Base-by-base conservation (phyloP, 2,113 vertebrate genomes). In the Callorhinus ursinus region DNA sequence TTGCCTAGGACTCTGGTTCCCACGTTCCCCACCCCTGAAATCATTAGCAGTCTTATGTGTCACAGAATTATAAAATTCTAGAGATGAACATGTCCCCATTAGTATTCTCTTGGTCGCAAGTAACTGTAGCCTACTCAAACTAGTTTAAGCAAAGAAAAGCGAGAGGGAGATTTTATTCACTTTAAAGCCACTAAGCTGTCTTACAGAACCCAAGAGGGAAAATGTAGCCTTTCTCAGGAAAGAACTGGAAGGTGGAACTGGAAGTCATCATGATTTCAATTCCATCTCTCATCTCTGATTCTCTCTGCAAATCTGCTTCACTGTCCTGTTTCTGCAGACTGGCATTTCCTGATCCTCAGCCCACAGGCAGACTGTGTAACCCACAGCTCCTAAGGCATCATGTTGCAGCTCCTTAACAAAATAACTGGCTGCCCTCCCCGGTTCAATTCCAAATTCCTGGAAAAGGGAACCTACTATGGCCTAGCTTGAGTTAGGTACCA, bases 141-240 rank as follows among this genome's bases (percentile, higher is more conserved):
- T 67, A 77, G 18, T 24, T 86, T 77, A 82, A 87, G 16, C 31
- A 76, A 65, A 95, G 51, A 77, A 90, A 26, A 5, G 19, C 6
- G 1, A 33, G 21, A 12, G 10, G 19, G 4, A 2, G 5, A 55
- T 15, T 87, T 94, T 90, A 14, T 81, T 92, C 59, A 42, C 61
- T 95, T 88, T 74, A 93, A 95, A 67, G 11, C 5, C 15, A 53
- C 24, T 65, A 74, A 51, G 15, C 39, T 77, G 31, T 67, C 61
- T 71, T 63, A 81, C 14, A 83, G 63, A 91, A 89, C 11, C 39
- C 22, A 87, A 79, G 49, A 91, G 36, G 59, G 90, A 97, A 28
- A 72, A 91, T n/a, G 4, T 2, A 93, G 4, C 5, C 51, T 95
- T 95, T 90, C 87, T 85, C 42, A 77, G 84, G 63, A 95, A 92